These are phyloP conservation scores for Charina bottae DNA, from an alignment of 2,113 vertebrate genomes.

Conservation along the genomic window DNA sequence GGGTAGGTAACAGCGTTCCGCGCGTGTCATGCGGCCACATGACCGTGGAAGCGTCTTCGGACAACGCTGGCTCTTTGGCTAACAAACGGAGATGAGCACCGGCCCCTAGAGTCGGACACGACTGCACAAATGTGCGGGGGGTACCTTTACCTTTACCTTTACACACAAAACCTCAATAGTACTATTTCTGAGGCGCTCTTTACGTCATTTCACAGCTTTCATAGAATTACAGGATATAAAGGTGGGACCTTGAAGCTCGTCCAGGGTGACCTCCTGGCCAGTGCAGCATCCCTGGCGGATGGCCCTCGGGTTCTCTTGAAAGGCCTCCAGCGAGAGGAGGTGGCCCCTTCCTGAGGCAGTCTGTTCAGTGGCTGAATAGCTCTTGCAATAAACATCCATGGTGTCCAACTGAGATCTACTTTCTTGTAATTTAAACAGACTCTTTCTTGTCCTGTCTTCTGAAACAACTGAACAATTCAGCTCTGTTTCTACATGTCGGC, in stretches of 20 bases:
- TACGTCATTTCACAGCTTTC: background rate
- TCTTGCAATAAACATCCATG: background rate
- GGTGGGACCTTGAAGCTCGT: too few relatives aligned
- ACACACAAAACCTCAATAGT: too few relatives aligned
- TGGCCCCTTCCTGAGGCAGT: background rate
- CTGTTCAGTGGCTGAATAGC: background rate
- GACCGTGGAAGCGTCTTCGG: too few relatives aligned
- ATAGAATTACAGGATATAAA: background rate
- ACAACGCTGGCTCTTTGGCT: too few relatives aligned
- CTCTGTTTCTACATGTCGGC: background rate
- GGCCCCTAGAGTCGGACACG: too few relatives aligned
- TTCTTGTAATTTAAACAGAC: background rate
- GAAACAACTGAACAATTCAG: background rate
- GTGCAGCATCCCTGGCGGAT: background rate
- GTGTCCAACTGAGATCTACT: background rate
- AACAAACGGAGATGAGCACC: too few relatives aligned
- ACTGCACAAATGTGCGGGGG: too few relatives aligned
- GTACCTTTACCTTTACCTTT: too few relatives aligned
- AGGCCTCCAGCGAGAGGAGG: background rate
- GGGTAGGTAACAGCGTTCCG: too few relatives aligned
- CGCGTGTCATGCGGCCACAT: too few relatives aligned
- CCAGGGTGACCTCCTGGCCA: background rate
- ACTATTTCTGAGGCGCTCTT: background rate
- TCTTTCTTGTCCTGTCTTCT: background rate
- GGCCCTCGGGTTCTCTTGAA: background rate